Conservation (phyloP, 2,113 vertebrate genomes). For the Microcebus ravelobensis region DNA sequence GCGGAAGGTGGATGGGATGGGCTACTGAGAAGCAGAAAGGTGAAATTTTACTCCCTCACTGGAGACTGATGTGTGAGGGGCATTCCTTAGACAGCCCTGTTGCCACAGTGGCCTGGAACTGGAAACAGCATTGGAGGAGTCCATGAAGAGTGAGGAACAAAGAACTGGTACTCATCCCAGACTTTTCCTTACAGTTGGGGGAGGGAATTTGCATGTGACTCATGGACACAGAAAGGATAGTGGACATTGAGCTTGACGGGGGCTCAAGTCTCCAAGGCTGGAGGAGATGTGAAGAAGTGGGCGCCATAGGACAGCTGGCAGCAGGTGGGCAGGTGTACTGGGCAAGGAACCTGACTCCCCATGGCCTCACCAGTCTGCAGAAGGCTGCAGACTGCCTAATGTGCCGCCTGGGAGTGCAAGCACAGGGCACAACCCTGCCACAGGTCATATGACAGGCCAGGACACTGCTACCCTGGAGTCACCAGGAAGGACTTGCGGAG, state of each 20-base stretch:
- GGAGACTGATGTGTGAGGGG: background rate
- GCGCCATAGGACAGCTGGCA: rapidly evolving
- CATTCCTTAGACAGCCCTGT: rapidly evolving
- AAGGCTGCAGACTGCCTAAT: rapidly evolving
- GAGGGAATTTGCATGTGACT: background rate
- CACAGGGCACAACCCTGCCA: rapidly evolving
- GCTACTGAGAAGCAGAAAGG: too few relatives aligned
- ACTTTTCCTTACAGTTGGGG: background rate
- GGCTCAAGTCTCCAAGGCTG: background rate
- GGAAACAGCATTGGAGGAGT: too few relatives aligned
- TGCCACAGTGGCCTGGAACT: too few relatives aligned
- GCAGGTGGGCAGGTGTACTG: rapidly evolving
- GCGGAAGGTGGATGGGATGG: too few relatives aligned
- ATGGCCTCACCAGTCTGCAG: rapidly evolving
- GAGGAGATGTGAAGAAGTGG: background rate
- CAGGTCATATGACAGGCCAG: rapidly evolving
- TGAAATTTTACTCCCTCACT: background rate
- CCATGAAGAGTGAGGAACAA: background rate
- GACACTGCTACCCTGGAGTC: rapidly evolving
- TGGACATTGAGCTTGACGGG: background rate
- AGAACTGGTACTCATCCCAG: rapidly evolving
- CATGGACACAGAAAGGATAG: rapidly evolving
- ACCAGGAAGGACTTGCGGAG: too few relatives aligned
- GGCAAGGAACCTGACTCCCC: background rate
- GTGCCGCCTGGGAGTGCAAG: rapidly evolving